Conservation (phyloP, 2,113 vertebrate species). For the Prolemur simus region DNA sequence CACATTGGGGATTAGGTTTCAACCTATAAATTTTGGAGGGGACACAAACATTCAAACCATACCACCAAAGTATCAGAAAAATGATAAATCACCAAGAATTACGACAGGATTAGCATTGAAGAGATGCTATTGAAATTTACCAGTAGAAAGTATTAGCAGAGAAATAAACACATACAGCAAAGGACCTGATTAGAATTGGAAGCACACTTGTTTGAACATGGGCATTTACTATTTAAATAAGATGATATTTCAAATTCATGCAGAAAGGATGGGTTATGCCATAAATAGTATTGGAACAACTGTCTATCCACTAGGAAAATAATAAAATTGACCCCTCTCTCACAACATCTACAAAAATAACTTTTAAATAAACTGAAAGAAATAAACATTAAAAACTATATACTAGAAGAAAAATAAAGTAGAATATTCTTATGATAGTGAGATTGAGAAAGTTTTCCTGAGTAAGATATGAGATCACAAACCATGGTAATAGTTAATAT, state of each 20-base stretch:
- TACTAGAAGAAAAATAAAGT: slow-evolving; percentile 15
- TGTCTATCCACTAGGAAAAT: background rate
- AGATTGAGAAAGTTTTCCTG: background rate
- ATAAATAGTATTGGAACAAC: background rate
- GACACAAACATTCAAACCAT: background rate
- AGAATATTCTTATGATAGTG: background rate
- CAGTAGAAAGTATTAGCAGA: background rate
- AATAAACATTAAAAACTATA: background rate
- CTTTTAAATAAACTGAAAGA: slow-evolving; percentile 34
- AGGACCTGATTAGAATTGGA: background rate
- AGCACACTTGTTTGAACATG: background rate
- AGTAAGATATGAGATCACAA: background rate
- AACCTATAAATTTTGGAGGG: background rate
- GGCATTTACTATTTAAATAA: background rate
- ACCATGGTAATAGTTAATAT: background rate
- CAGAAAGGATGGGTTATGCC: background rate
- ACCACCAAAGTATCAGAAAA: background rate
- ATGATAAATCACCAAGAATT: slow-evolving; percentile 44
- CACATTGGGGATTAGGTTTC: background rate
- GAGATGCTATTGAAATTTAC: slow-evolving; percentile 24
- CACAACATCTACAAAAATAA: background rate
- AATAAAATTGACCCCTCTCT: background rate
- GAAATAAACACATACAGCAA: background rate
- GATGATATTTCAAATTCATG: background rate
- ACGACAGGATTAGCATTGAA: background rate